Base-by-base conservation (phyloP, 2,888 invertebrate species). In the Oscheius onirici region DNA sequence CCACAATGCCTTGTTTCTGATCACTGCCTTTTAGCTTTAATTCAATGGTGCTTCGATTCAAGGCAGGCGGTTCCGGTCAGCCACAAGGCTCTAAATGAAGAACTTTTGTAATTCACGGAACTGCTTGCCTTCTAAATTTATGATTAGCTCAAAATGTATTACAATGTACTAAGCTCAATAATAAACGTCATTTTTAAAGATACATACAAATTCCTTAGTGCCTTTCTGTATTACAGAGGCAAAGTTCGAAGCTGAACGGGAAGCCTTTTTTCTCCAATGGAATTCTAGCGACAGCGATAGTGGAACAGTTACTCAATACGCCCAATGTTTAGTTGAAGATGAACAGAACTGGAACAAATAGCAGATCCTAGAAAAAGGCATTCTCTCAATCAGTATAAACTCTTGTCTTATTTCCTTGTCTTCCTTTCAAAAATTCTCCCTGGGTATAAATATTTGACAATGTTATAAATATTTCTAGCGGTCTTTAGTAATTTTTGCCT, bases 1-100 rank as follows among this genome's bases (percentile, higher is more conserved):
- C 63, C 63, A 34, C 24, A 15, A 10, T 34, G 49, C 63, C 63
- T 63, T 63, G n/a, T 63, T 17, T 43, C 22, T 17, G 20, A 15
- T 43, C n/a, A 15, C 34, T 26, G 46, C 34, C 46, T 49, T 63
- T 15, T 46, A 63, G 63, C 63, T 63, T 63, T 63, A 63, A n/a
- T 26, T 10, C 15, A 15, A 26, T 63, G 24, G 49, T 63, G 63
- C 17, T 60, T 60, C 24, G 22, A 41, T 11, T 13, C 26, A 60
- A 41, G 60, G 60, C 60, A 43, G 26, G 44, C 24, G 43, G 43
- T 43, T 60, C 44, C 22, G 44, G 43, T 17, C 41, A 60, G 34
- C 44, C 40, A 28, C 20, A 55, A 65, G 71, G 28, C 55, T 55
- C 55, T 55, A 55, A 55, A 55, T 11, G 46, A 13, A 46, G 13